phyloP scores from a whole-genome alignment of 2,888 invertebrate genomes.

The Biston betularia region DNA sequence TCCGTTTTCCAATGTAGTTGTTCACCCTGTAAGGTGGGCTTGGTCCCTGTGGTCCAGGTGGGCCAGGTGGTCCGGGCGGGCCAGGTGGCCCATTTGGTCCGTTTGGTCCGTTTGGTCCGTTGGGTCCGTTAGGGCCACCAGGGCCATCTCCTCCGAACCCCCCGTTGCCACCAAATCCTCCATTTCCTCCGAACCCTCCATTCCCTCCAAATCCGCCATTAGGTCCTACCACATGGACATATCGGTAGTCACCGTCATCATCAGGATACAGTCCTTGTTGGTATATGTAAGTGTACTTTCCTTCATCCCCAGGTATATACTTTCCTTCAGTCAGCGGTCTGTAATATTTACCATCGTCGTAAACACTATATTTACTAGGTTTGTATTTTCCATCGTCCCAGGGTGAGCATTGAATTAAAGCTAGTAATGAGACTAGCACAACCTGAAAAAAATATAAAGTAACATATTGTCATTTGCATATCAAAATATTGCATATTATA shows the following conservation, averaged over 20 bases:
- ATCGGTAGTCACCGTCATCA: conserved; percentile 81
- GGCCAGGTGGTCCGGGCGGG: conserved; percentile 42
- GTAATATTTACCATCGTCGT: conserved; percentile 78
- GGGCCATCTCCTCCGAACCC: conserved; percentile 41
- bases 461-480: neutral
- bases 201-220: conserved; percentile 62
- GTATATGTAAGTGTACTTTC: conserved; percentile 81
- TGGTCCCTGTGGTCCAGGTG: neutral
- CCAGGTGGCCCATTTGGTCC: conserved; percentile 52
- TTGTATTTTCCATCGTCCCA: conserved; percentile 72
- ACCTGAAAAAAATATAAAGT: conserved; percentile 59
- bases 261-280: conserved; percentile 66
- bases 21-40: conserved; percentile 50
- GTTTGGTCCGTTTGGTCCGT: conserved; percentile 38
- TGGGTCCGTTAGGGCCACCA: conserved; percentile 31
- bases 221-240: conserved; percentile 76
- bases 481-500: neutral
- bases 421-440: conserved; percentile 57
- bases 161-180: conserved; percentile 51
- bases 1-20: conserved; percentile 68
- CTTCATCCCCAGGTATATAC: conserved; percentile 84
- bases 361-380: conserved; percentile 62
- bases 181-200: conserved; percentile 55
- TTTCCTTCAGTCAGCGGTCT: conserved; percentile 78
- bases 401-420: conserved; percentile 61